A percentile compares a stretch with the other conserved stretches of the same genome.
Evolutionary conservation across 2,113 vertebrate genomes (phyloP).

Genomic region (Proteles cristata): DNA sequence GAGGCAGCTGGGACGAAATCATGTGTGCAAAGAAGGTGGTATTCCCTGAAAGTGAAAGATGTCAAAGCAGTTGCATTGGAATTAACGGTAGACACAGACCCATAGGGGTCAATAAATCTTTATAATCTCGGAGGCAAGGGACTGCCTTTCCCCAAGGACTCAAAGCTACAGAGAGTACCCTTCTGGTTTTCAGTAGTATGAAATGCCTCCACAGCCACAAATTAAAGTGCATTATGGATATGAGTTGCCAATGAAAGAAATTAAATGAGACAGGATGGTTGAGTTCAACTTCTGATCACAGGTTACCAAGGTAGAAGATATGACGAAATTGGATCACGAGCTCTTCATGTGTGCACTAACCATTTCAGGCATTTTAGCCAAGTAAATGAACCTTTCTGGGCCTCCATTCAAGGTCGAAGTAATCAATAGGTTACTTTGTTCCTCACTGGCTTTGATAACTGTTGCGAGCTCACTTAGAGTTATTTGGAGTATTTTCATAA

Average conservation of each 20-base stretch:
- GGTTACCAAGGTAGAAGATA: conserved; percentile 9
- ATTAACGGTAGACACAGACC: conserved; percentile 26
- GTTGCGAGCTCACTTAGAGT: conserved; percentile 14
- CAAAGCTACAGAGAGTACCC: not conserved
- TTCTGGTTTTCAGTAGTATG: not conserved
- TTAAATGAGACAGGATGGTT: conserved; percentile 1
- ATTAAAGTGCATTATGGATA: conserved; percentile 7
- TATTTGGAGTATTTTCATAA: conserved; percentile 49
- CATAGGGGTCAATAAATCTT: not conserved
- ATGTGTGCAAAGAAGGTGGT: not conserved
- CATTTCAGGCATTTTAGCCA: conserved; percentile 39
- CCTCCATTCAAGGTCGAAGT: conserved; percentile 6
- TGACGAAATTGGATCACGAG: conserved; percentile 19
- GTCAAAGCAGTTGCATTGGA: not conserved
- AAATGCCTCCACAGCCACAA: not conserved
- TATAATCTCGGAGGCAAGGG: not conserved
- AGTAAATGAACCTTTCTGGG: not conserved
- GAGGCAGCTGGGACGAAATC: not conserved
- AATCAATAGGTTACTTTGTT: conserved; percentile 48
- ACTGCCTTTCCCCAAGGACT: not conserved
- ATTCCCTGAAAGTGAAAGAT: conserved; percentile 28
- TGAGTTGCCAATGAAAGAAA: conserved; percentile 19
- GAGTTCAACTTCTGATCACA: conserved; percentile 32
- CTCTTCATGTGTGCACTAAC: conserved; percentile 44
- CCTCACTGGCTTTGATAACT: not conserved